phyloP scores from a whole-genome alignment of 2,113 vertebrate genomes.

The Aegotheles bennettii region DNA sequence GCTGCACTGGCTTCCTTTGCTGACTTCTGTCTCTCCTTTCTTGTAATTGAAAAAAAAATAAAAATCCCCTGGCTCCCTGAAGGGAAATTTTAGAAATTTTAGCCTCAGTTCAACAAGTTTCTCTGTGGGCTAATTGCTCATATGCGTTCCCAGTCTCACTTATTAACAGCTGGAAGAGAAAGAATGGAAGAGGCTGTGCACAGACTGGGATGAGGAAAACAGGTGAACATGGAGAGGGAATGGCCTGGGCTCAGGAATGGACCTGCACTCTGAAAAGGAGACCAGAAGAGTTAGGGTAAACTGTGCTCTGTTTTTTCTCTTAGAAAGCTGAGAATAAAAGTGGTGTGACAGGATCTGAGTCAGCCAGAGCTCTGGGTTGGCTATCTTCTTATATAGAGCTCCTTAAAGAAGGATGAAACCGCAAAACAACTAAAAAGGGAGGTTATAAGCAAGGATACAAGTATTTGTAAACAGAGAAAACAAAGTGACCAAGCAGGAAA shows the following conservation, averaged over 20 bases:
- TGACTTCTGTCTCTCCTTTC: constrained; percentile 13
- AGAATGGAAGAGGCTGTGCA: not conserved
- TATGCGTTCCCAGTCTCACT: not conserved
- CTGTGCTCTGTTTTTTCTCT: not conserved
- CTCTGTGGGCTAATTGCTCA: not conserved
- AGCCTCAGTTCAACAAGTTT: not conserved
- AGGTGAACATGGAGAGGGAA: not conserved
- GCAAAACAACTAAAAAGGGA: not conserved
- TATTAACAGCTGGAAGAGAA: not conserved
- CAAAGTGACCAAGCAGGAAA: not conserved
- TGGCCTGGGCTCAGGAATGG: not conserved
- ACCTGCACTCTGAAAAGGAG: not conserved
- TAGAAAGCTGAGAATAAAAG: not conserved
- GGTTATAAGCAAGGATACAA: not conserved
- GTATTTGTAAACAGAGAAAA: not conserved
- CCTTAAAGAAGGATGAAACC: not conserved
- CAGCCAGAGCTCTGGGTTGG: not conserved
- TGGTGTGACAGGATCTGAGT: not conserved
- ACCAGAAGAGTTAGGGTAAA: not conserved
- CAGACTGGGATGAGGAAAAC: not conserved
- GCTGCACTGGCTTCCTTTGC: not conserved
- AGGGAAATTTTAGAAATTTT: constrained; percentile 39
- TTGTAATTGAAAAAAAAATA: constrained; percentile 11
- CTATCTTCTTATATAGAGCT: not conserved
- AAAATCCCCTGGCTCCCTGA: not conserved